phyloP scores from a whole-genome alignment of 1,140 invertebrate genomes.

The Drosophila teissieri region DNA sequence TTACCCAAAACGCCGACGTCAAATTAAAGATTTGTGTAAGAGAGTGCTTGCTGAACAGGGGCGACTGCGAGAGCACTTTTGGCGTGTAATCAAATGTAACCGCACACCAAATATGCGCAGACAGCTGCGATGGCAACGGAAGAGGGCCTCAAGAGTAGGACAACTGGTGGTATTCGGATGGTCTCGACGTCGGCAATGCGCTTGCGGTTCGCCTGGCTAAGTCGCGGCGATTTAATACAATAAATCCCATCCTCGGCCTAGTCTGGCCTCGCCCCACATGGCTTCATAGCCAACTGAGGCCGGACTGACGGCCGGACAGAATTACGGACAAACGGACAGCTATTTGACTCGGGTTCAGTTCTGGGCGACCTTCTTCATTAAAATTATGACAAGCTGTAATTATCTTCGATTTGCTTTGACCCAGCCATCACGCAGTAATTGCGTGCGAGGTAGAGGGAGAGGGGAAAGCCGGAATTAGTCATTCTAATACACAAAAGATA shows the following conservation, averaged over 20 bases:
- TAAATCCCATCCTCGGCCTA: slow-evolving; percentile 41
- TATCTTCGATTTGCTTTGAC: slow-evolving; percentile 82
- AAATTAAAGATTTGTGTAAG: slow-evolving; percentile 69
- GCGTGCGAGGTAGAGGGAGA: slow-evolving; percentile 56
- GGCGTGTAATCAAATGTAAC: slow-evolving; percentile 81
- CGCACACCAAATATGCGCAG: slow-evolving; percentile 72
- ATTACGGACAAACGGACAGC: background rate
- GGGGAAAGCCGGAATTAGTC: slow-evolving; percentile 39
- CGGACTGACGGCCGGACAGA: background rate
- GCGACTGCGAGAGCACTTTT: slow-evolving; percentile 57
- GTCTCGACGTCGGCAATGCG: slow-evolving; percentile 26
- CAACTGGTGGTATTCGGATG: background rate
- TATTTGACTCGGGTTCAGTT: slow-evolving; percentile 50
- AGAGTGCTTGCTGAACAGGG: slow-evolving; percentile 3
- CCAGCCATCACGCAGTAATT: slow-evolving; percentile 69
- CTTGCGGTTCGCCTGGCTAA: slow-evolving; percentile 56
- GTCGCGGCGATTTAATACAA: slow-evolving; percentile 70
- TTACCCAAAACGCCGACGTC: slow-evolving; percentile 66
- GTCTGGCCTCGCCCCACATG: slow-evolving; percentile 15
- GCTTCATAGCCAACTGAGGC: too few relatives aligned
- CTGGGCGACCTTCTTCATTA: slow-evolving; percentile 78
- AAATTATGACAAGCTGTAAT: slow-evolving; percentile 83
- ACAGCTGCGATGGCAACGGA: slow-evolving; percentile 28
- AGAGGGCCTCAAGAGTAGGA: too few relatives aligned
- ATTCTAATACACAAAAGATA: slow-evolving; percentile 21